These are phyloP conservation scores for Prionailurus bengalensis DNA, from an alignment of 2,113 vertebrate genomes.

Conservation along the genomic window DNA sequence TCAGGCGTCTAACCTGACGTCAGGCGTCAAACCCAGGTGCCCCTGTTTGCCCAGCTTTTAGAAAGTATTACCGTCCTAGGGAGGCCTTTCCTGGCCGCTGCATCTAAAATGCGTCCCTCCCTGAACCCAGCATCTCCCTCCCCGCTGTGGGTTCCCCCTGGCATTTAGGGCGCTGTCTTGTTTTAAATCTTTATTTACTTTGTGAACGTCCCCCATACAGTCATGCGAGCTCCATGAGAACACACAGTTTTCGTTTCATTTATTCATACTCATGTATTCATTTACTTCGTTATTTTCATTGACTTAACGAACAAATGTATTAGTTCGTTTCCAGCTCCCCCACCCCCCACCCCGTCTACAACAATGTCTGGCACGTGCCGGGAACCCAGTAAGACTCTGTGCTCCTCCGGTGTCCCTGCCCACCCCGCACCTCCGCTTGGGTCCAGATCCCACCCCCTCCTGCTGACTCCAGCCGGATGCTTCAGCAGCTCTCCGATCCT, in stretches of 20 bases:
- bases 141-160: not conserved
- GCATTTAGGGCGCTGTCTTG: not conserved
- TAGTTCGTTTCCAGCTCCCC: too few relatives aligned
- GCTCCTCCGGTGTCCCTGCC: not conserved
- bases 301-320: too few relatives aligned
- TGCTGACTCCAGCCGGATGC: not conserved
- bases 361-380: fast-evolving
- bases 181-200: not conserved
- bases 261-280: too few relatives aligned
- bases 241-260: not conserved
- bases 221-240: not conserved
- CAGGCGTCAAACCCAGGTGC: too few relatives aligned
- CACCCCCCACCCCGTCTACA: not conserved
- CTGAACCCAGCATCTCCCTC: not conserved
- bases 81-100: not conserved
- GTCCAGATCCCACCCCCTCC: not conserved
- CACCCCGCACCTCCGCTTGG: not conserved
- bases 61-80: not conserved
- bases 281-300: too few relatives aligned
- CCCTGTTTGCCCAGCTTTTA: too few relatives aligned
- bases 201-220: not conserved
- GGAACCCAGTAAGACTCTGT: not conserved
- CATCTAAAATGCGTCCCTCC: not conserved
- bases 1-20: too few relatives aligned
- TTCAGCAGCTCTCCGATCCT: not conserved